These are phyloP conservation scores for Lochmaea crataegi DNA, from an alignment of 2,888 invertebrate genomes.

Conservation along the genomic window DNA sequence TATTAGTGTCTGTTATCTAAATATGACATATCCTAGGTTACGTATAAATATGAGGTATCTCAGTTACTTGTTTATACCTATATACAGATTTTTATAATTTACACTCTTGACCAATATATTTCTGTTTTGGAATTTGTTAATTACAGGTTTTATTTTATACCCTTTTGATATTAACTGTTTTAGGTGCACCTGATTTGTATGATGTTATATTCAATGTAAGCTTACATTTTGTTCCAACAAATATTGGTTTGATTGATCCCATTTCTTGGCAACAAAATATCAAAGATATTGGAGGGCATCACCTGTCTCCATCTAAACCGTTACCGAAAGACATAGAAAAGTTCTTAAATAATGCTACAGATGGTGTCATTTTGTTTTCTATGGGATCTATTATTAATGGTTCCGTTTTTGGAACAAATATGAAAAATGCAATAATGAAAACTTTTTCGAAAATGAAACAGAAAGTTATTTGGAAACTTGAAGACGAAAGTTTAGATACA, in stretches of 20 bases:
- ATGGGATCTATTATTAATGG: slow-evolving; percentile 72
- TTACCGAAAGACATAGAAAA: slow-evolving; percentile 65
- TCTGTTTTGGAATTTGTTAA: too few relatives aligned
- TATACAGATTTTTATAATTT: too few relatives aligned
- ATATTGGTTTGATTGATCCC: slow-evolving; percentile 67
- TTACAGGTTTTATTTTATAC: too few relatives aligned
- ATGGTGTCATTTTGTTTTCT: slow-evolving; percentile 71
- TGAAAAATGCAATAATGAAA: slow-evolving; percentile 68
- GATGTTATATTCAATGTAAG: slow-evolving; percentile 54
- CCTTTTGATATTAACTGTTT: too few relatives aligned
- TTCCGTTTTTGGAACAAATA: slow-evolving; percentile 67
- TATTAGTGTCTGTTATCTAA: too few relatives aligned
- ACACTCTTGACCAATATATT: too few relatives aligned
- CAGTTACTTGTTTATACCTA: too few relatives aligned
- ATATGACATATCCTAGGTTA: too few relatives aligned
- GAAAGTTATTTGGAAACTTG: slow-evolving; percentile 76
- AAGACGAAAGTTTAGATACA: slow-evolving; percentile 58
- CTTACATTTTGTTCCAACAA: slow-evolving; percentile 58
- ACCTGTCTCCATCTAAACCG: slow-evolving; percentile 56
- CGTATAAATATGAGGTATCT: too few relatives aligned
- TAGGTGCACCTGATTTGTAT: slow-evolving; percentile 48
- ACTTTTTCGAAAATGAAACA: slow-evolving; percentile 72
- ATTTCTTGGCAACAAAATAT: slow-evolving; percentile 69
- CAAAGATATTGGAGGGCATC: slow-evolving; percentile 70
- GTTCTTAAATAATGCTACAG: slow-evolving; percentile 66